Percentiles rank a stretch among this genome's conserved stretches.
Conservation (phyloP, 2,113 vertebrate genomes). For the Seriola dumerili region DNA sequence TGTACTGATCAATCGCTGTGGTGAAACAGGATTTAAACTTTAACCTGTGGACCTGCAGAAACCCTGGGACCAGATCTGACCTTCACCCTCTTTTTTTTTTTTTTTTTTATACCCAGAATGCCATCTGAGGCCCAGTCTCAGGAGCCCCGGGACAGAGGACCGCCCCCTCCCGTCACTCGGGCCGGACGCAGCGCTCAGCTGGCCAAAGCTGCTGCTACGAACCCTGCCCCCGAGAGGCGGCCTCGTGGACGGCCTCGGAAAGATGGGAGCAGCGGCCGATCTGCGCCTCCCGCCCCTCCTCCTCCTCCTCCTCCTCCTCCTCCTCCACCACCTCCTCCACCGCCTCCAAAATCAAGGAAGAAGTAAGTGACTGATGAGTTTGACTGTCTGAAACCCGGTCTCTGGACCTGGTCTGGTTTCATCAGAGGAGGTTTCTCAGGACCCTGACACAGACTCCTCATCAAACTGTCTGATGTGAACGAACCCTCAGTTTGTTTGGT, state of each 20-base stretch:
- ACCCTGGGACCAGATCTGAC: no score
- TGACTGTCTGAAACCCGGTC: no score
- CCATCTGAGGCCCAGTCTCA: conserved; percentile 78
- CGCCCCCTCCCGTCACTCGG: conserved; percentile 74
- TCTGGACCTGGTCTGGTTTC: no score
- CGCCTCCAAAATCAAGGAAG: conserved; percentile 63
- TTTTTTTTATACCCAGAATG: conserved; percentile 74
- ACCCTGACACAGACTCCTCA: no score
- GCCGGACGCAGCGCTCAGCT: conserved; percentile 78
- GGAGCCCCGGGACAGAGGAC: conserved; percentile 79
- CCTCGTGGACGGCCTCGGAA: conserved; percentile 75
- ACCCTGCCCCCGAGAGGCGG: conserved; percentile 54
- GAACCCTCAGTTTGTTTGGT: no score
- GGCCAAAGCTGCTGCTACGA: conserved; percentile 63
- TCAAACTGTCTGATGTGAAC: no score
- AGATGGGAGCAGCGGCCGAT: conserved; percentile 58
- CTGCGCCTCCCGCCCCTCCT: conserved; percentile 28
- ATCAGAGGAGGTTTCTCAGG: no score
- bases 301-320: conserved; percentile 49
- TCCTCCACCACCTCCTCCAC: conserved; percentile 16
- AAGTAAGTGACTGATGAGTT: conserved; percentile 61
- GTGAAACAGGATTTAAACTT: no score
- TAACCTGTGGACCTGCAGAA: no score
- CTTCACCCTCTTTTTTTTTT: neutral
- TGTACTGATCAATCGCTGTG: no score